Base-by-base conservation (phyloP, 2,113 vertebrate species). In the Melanocharis versteri region DNA sequence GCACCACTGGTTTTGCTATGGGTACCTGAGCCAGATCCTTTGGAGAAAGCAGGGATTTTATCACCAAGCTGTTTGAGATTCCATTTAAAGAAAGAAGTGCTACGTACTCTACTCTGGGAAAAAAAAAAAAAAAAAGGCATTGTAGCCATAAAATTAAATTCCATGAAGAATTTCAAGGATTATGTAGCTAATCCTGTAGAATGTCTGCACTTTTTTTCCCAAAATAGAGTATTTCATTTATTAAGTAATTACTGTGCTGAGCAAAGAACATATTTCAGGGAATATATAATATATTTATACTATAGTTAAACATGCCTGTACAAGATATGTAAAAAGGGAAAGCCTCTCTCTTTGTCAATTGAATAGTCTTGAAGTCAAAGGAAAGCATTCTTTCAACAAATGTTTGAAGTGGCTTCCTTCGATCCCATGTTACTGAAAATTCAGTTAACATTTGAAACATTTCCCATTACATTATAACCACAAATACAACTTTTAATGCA, bases 301-400 rank as follows among this genome's bases (percentile, higher is more conserved):
- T 50, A 51, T 22, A 12, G 56, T 87, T 80, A 87, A 26, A 79
- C 51, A 79, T 6, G 62, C 44, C 48, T 71, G n/a, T 47, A 48
- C 17, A 7, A 3, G 27, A 33, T 22, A 75, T 7, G 24, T 21
- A 70, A 61, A 80, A 71, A 84, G 40, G 24, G 15, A 77, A 47
- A 48, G 9, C 28, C 18, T 53, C 31, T 40, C 51, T 48, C 45
- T 33, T 26, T 87, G 53, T 62, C 6, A 4, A 2, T 13, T 20
- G 11, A 51, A n/a, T 10, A 75, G 39, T 56, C n/a, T 18, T 56
- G 48, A 35, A 95, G 83, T 30, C 66, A 72, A 57, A 76, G 53
- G 21, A 91, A 93, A 96, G 47, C 26, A 50, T 69, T 80, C 45
- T 73, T 94, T 58, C 76, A 83, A 57, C 13, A 69, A 81, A 54